phyloP scores from a whole-genome alignment of 2,113 vertebrate species.

The Stigmatopora argus region DNA sequence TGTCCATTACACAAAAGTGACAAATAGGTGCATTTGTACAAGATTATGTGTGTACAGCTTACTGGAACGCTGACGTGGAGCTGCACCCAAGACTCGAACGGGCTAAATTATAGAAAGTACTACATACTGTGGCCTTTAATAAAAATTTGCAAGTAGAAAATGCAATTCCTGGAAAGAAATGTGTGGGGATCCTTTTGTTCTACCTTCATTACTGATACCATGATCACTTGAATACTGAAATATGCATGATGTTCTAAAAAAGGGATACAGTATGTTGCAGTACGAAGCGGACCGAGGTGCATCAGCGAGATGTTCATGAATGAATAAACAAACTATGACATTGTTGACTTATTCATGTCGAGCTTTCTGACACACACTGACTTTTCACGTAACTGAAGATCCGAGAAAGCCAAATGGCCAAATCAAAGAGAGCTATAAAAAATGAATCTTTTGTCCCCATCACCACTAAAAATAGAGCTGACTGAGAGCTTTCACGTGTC shows the following conservation, averaged over 20 bases:
- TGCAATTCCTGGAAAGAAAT: too few relatives aligned
- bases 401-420: conserved; percentile 55
- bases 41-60: neutral
- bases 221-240: conserved; percentile 8
- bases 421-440: conserved; percentile 60
- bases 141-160: too few relatives aligned
- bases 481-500: conserved; percentile 20
- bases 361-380: conserved; percentile 47
- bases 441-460: conserved; percentile 47
- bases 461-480: conserved; percentile 43
- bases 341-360: conserved; percentile 66
- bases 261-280: conserved; percentile 15
- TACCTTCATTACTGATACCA: conserved; percentile 1
- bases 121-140: too few relatives aligned
- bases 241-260: conserved; percentile 21
- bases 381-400: conserved; percentile 43
- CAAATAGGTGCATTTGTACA: conserved; percentile 7
- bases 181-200: too few relatives aligned
- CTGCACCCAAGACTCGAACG: too few relatives aligned
- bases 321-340: conserved; percentile 67
- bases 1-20: conserved; percentile 12
- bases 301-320: conserved; percentile 51
- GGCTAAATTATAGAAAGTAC: too few relatives aligned
- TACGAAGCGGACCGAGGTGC: conserved; percentile 19
- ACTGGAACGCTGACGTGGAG: too few relatives aligned